Base-by-base conservation (phyloP, 2,888 invertebrate genomes). In the Drosophila sordidula region DNA sequence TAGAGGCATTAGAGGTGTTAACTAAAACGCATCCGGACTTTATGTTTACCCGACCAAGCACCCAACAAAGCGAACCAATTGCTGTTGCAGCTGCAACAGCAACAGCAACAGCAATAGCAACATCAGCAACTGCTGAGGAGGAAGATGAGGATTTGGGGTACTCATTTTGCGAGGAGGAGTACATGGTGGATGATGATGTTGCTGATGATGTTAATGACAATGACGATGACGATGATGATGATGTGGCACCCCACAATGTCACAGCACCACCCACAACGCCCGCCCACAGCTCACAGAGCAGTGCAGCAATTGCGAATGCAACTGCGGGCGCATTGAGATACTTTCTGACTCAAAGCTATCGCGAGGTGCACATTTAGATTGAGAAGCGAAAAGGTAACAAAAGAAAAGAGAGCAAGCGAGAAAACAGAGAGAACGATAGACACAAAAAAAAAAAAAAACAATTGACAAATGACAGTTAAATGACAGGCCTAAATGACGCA, bases 141-240 rank as follows among this genome's bases (percentile, higher is more conserved):
- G 90, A 89, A 39, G 89, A 90, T 6, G 91, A 90, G 68, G 90
- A 90, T 54, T 73, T 89, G 22, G 87, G 91, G 34, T 89, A 91
- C 62, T 90, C 91, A 11, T 90, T 80, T 36, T 90, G 88, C 65
- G 91, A 91, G 64, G 91, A 91, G 52, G 87, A 88, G 49, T 76
- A 63, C 12, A 52, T 72, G 64, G 70, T 69, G 11, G 78, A 86
- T 47, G 75, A 41, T 45, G 56, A 36, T 14, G 55, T 52, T 34
- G 38, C 18, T 45, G 75, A 41, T 45, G 56, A 32, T 14, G 51
- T 52, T 34, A 18, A 18, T 18, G 18, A 18, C 18, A 34, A 49
- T 29, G 26, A 32, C 12, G 46, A 38, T 45, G 52, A 52, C 8
- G 55, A 68, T 34, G 67, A 46, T 9, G 65, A 58, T 25, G 61